phyloP scores from a whole-genome alignment of 2,113 vertebrate genomes.

The Motacilla alba region DNA sequence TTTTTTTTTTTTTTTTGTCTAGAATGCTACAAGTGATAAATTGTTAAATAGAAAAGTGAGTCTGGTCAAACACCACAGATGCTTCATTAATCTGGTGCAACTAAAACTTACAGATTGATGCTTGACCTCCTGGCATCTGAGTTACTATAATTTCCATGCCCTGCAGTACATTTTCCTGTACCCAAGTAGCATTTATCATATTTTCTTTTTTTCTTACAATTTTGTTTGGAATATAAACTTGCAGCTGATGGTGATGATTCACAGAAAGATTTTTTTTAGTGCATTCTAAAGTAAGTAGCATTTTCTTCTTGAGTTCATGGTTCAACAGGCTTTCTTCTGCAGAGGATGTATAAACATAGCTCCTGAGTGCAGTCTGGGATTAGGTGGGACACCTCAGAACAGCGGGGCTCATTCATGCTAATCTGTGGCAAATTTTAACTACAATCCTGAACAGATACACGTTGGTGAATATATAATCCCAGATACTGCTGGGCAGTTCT shows the following conservation, averaged over 20 bases:
- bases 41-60: background rate
- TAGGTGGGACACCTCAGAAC: background rate
- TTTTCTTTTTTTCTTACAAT: background rate
- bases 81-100: background rate
- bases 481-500: background rate
- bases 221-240: background rate
- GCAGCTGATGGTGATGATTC: background rate
- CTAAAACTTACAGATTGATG: background rate
- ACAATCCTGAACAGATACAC: rapidly evolving
- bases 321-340: background rate
- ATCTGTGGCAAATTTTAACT: background rate
- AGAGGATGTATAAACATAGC: too few relatives aligned
- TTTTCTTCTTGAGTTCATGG: background rate
- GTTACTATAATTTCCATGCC: background rate
- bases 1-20: background rate
- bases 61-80: background rate
- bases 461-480: background rate
- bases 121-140: slow-evolving; percentile 4
- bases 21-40: background rate
- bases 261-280: background rate
- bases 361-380: background rate
- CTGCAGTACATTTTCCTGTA: background rate
- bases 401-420: background rate
- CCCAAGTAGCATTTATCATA: background rate
- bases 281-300: background rate